A percentile compares a stretch with the other conserved stretches of the same genome.
phyloP scores from a whole-genome alignment of 2,888 invertebrate genomes.

The Microplitis deprimator region DNA sequence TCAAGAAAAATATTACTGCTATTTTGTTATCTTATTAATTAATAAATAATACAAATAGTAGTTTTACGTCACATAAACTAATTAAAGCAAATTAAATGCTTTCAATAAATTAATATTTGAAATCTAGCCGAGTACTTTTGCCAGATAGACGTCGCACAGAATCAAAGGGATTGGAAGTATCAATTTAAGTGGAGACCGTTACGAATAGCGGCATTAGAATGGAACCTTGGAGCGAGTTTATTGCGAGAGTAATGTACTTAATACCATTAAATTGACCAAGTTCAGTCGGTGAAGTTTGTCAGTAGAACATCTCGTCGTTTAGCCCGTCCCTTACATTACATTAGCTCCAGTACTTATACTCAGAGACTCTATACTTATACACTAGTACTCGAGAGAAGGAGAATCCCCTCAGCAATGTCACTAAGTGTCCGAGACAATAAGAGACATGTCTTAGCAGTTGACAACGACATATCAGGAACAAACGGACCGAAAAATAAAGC shows the following conservation, averaged over 20 bases:
- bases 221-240: background rate
- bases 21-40: too few species aligned
- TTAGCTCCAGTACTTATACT: background rate
- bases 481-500: conserved; percentile 20
- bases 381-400: background rate
- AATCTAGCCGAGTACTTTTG: background rate
- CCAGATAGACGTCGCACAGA: background rate
- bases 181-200: background rate
- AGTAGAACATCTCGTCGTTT: background rate
- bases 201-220: background rate
- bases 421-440: conserved; percentile 26
- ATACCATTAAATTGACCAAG: conserved; percentile 33
- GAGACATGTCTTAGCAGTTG: conserved; percentile 24
- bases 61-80: too few species aligned
- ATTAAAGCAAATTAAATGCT: background rate
- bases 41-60: too few species aligned
- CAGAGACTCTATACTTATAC: background rate
- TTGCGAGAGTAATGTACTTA: conserved; percentile 12
- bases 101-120: background rate
- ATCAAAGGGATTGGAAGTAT: conserved; percentile 1
- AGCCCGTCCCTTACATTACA: background rate
- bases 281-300: conserved; percentile 2
- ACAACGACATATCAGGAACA: conserved; percentile 15
- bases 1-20: too few species aligned
- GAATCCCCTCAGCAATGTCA: conserved; percentile 11